phyloP scores from a whole-genome alignment of 2,888 invertebrate genomes.

The Ophion obscuratus region DNA sequence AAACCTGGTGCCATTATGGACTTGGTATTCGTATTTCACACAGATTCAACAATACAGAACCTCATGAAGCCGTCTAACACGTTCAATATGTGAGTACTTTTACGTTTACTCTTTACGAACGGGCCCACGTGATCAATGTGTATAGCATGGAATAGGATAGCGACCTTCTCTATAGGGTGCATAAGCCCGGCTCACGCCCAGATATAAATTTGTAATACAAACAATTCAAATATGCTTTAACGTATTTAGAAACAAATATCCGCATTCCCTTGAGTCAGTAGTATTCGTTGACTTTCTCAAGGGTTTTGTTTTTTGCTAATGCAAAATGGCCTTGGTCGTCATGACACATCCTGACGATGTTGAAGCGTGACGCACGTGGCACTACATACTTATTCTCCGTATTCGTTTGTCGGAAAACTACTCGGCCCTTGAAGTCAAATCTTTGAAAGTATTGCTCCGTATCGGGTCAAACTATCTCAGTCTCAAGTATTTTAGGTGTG shows the following conservation, averaged over 20 bases:
- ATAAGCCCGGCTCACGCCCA: conserved; percentile 76
- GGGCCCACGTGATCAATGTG: conserved; percentile 83
- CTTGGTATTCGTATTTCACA: conserved; percentile 73
- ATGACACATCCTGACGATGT: conserved; percentile 78
- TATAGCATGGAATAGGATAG: conserved; percentile 80
- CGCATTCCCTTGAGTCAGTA: conserved; percentile 82
- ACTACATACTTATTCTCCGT: conserved; percentile 74
- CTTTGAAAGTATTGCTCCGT: conserved; percentile 65
- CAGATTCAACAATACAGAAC: conserved; percentile 76
- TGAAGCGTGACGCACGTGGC: conserved; percentile 73
- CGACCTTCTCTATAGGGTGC: conserved; percentile 79
- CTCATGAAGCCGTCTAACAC: conserved; percentile 80
- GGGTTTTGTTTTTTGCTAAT: conserved; percentile 72
- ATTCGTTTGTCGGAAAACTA: conserved; percentile 62
- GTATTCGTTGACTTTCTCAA: conserved; percentile 72
- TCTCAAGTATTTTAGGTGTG: conserved; percentile 56
- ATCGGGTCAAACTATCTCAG: conserved; percentile 47
- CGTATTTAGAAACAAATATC: conserved; percentile 80
- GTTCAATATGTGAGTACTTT: conserved; percentile 77
- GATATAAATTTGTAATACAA: conserved; percentile 75
- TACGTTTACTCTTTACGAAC: conserved; percentile 74
- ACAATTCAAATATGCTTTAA: conserved; percentile 80
- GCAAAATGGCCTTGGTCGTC: conserved; percentile 81
- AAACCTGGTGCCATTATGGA: conserved; percentile 29
- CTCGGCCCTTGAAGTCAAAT: conserved; percentile 56